These are phyloP conservation scores for Paramormyrops kingsleyae DNA, from an alignment of 2,113 vertebrate species.

Conservation along the genomic window DNA sequence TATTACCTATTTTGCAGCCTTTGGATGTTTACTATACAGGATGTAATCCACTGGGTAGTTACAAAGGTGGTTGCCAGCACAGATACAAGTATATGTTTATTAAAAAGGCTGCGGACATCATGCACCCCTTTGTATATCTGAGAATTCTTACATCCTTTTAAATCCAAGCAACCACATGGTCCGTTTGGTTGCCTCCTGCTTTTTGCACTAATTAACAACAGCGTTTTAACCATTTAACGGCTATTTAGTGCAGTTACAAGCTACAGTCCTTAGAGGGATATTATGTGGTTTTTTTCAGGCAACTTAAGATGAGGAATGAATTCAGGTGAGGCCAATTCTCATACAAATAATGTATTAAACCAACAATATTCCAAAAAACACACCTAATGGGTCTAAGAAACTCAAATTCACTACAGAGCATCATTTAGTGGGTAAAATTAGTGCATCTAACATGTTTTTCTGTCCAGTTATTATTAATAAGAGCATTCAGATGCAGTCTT, in stretches of 20 bases:
- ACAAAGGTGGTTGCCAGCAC: background rate
- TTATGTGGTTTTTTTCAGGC: background rate
- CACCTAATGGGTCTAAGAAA: background rate
- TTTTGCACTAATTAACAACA: background rate
- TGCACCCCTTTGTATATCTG: background rate
- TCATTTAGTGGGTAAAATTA: background rate
- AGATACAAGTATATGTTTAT: background rate
- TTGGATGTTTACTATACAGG: background rate
- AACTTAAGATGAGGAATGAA: background rate
- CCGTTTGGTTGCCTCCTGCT: background rate
- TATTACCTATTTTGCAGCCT: background rate
- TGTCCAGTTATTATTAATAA: background rate
- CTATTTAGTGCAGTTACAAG: background rate
- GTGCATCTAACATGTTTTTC: background rate
- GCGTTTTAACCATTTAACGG: background rate
- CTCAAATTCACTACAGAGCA: background rate
- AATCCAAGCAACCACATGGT: background rate
- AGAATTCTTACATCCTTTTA: background rate
- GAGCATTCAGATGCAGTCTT: background rate
- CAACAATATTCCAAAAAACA: background rate
- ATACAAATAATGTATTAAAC: background rate
- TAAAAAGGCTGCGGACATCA: background rate
- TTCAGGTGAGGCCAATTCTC: background rate
- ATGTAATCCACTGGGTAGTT: background rate
- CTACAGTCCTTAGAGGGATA: background rate